Evolutionary conservation across 2,888 invertebrate species (phyloP), one percentile per base, ranked within the genome.

Genomic region (Amorpha juglandis): DNA sequence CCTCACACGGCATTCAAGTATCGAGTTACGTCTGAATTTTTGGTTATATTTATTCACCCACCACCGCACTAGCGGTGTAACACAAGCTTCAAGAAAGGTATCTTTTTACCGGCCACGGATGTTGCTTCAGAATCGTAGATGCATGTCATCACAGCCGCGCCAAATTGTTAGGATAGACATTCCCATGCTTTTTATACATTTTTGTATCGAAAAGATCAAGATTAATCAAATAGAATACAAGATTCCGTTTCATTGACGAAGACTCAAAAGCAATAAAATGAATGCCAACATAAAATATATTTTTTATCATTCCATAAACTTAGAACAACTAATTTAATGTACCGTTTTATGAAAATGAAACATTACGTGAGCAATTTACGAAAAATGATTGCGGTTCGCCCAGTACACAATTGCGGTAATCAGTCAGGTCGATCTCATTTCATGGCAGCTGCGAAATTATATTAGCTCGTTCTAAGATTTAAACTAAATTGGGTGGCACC

Each of bases 41-140:
- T 78, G 71, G 76, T 74, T 74, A 83, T 83, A 77, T 74, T 79
- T 83, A 77, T 74, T 79, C 79, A 81, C 83, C 84, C 84, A 89
- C 88, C 87, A 80, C 87, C 87, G 80, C 87, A 84, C 85, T 84
- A 87, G 84, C 78, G 79, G 73, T 82, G 92, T 86, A 90, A 92
- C 84, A 75, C 73, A 84, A 91, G 82, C 82, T 80, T 75, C 70
- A 71, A 72, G 69, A 74, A 81, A 79, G 12, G 48, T 58, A 90
- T 92, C 87, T 78, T 74, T 84, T 91, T 90, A 89, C 88, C 74
- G 66, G 70, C 77, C 67, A 75, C 79, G 83, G 84, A 86, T 85
- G 86, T 80, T 83, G 85, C 79, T 78, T 19, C 8, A 4, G 12
- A 48, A 65, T 65, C 55, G 38, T 58, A 58, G 58, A 58, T 58